Conservation (phyloP, 2,888 invertebrate genomes). For the Dione juno region DNA sequence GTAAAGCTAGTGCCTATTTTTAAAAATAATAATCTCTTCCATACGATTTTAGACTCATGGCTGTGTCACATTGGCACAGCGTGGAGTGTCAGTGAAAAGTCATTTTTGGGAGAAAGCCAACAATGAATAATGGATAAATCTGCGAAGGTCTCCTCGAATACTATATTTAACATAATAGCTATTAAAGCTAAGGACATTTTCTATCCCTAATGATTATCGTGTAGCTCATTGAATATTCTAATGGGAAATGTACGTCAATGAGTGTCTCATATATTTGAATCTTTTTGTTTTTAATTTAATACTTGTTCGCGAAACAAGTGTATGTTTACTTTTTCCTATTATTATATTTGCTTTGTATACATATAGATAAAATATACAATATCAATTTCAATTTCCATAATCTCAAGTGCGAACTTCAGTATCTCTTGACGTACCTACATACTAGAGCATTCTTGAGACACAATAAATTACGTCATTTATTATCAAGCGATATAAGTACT, state of each 20-base stretch:
- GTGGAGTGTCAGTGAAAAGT: constrained; percentile 43
- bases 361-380: too few relatives aligned
- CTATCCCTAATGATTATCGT: constrained; percentile 1
- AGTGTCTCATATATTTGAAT: not conserved
- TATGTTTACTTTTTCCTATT: too few relatives aligned
- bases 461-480: not conserved
- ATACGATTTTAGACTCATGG: constrained; percentile 42
- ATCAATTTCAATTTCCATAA: too few relatives aligned
- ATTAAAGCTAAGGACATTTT: constrained; percentile 9
- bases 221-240: not conserved
- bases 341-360: too few relatives aligned
- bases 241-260: not conserved
- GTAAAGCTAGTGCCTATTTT: constrained; percentile 9
- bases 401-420: too few relatives aligned
- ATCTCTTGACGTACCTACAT: too few relatives aligned
- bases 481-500: not conserved
- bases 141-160: constrained; percentile 40
- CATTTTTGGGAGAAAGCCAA: constrained; percentile 44
- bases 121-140: constrained; percentile 44
- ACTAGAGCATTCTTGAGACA: too few relatives aligned
- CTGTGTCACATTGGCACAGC: constrained; percentile 40
- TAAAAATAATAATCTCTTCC: constrained; percentile 37
- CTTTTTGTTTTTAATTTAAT: not conserved
- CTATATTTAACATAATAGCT: constrained; percentile 31
- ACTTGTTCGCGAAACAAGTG: too few relatives aligned